Conservation (phyloP, 2,888 invertebrate genomes). For the Furcula furcula region DNA sequence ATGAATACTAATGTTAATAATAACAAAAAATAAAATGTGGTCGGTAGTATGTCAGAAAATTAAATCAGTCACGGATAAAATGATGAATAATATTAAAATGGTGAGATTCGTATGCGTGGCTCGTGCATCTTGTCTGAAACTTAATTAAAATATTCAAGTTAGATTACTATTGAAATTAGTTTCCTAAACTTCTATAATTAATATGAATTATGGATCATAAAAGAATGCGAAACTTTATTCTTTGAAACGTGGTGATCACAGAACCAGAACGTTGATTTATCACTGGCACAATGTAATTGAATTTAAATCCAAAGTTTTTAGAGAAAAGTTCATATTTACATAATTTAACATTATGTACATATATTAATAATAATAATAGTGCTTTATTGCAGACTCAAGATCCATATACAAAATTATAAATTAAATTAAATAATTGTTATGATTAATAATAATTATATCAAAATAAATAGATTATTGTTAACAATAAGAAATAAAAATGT, state of each 20-base stretch:
- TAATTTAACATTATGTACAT: no score
- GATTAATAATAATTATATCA: no score
- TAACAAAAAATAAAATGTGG: no score
- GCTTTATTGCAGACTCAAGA: no score
- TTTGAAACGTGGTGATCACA: not conserved
- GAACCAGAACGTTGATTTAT: not conserved
- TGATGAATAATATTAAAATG: not conserved
- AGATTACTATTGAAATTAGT: conserved; percentile 1
- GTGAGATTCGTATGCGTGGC: not conserved
- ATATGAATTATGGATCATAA: not conserved
- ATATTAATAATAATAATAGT: no score
- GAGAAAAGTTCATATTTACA: not conserved
- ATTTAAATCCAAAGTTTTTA: not conserved
- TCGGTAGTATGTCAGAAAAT: no score
- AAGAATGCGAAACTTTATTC: not conserved
- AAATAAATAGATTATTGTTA: no score
- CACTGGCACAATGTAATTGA: not conserved
- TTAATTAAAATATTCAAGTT: not conserved
- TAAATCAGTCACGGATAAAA: not conserved
- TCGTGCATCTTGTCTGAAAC: not conserved
- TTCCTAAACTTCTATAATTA: not conserved
- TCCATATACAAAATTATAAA: no score
- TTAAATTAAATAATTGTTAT: no score
- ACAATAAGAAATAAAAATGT: no score
- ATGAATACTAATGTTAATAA: no score